A percentile compares a stretch with the other conserved stretches of the same genome.
phyloP scores from a whole-genome alignment of 2,113 vertebrate genomes.

The Etia nguti region DNA sequence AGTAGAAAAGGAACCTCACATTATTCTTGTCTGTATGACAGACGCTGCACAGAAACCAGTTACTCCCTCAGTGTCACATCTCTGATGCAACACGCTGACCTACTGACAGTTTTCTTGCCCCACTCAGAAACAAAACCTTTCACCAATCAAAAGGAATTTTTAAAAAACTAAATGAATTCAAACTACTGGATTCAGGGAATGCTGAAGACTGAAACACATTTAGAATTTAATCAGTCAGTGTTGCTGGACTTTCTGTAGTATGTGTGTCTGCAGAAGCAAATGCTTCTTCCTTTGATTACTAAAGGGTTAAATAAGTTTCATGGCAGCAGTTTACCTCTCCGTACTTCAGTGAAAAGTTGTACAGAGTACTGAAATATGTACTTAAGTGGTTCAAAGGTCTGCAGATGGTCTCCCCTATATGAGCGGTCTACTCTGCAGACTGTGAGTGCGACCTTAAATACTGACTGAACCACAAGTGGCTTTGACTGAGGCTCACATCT shows the following conservation, averaged over 20 bases:
- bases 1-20: background rate
- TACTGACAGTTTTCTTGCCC: background rate
- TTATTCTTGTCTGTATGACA: constrained; percentile 23
- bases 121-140: background rate
- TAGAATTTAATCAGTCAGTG: background rate
- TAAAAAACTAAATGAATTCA: background rate
- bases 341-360: background rate
- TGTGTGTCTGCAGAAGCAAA: background rate
- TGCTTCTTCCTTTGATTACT: background rate
- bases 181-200: background rate
- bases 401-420: background rate
- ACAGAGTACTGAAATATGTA: background rate
- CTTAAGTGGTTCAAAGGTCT: background rate
- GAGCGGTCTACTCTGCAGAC: background rate
- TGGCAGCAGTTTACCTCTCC: background rate
- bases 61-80: background rate
- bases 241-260: background rate
- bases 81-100: background rate
- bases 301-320: background rate
- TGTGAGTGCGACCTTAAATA: background rate
- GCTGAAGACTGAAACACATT: background rate
- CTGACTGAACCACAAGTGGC: background rate
- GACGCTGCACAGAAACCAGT: background rate
- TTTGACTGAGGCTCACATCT: background rate
- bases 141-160: background rate